Percentiles rank a stretch among this genome's conserved stretches.
These are phyloP conservation scores for Acipenser ruthenus DNA, from an alignment of 2,797 vertebrate species.

Conservation along the genomic window DNA sequence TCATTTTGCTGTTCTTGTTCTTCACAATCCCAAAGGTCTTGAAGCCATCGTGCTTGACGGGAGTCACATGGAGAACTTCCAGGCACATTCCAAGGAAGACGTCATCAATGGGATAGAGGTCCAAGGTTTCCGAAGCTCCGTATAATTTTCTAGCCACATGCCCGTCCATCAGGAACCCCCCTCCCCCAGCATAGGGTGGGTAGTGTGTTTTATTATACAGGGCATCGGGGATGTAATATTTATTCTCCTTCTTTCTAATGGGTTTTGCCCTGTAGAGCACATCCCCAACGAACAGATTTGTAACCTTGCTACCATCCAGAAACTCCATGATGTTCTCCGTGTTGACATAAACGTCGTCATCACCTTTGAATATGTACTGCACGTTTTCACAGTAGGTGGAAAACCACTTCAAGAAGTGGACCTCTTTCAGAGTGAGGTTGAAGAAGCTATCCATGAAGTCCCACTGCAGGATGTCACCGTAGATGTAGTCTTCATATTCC, in stretches of 20 bases:
- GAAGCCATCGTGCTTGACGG: conserved; percentile 52
- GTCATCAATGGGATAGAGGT: conserved; percentile 63
- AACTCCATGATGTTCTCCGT: conserved; percentile 62
- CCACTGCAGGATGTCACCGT: conserved; percentile 65
- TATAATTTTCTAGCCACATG: conserved; percentile 50
- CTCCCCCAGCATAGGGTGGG: conserved; percentile 61
- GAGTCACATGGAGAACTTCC: conserved; percentile 52
- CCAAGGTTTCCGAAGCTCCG: conserved; percentile 46
- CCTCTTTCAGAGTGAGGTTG: conserved; percentile 70
- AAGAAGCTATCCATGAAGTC: conserved; percentile 68
- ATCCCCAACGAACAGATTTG: conserved; percentile 57
- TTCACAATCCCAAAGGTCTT: conserved; percentile 65
- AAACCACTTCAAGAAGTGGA: conserved; percentile 68
- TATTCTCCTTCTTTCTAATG: conserved; percentile 61
- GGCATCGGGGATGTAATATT: conserved; percentile 57
- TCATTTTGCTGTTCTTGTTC: conserved; percentile 65
- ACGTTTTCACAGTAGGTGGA: conserved; percentile 54
- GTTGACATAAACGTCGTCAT: conserved; percentile 61
- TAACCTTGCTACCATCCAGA: conserved; percentile 41
- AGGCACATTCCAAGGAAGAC: conserved; percentile 71
- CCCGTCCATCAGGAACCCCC: conserved; percentile 61
- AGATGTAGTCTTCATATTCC: conserved; percentile 60
- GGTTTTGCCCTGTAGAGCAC: conserved; percentile 54
- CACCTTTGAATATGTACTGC: conserved; percentile 60
- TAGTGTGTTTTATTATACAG: conserved; percentile 56